Evolutionary conservation across 2,113 vertebrate genomes (phyloP), one percentile per base, ranked within the genome.

Genomic region (Atrichornis clamosus): DNA sequence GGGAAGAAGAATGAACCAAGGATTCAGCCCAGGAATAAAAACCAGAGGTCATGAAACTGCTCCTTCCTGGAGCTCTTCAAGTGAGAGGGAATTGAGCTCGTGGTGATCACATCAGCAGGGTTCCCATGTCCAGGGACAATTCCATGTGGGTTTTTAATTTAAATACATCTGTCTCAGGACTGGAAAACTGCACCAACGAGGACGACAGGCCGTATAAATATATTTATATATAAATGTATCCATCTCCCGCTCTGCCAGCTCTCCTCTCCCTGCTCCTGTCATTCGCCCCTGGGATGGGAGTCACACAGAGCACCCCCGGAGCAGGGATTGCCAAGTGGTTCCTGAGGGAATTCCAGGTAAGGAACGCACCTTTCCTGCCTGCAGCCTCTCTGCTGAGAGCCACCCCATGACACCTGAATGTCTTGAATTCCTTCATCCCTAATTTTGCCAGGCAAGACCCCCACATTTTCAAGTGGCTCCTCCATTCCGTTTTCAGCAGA

Each of bases 251-350:
- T 70, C 81, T 49, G 27, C 14, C 39, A 26, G 4, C 19, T 9
- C 30, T 41, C 75, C 41, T 70, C 52, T 76, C 27, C 69, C 39
- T 23, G 33, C n/a, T 32, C 42, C 32, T 39, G 7, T 16, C 15
- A n/a, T 4, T 26, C 41, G 33, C 6, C 44, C 13, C 63, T 12
- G 27, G 3, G 6, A 53, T 5, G 15, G 27, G 5, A 28, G 28
- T 46, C 30, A 5, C 3, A 3, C 7, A 8, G 26, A 1, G 3
- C 3, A 42, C 26, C 32, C 1, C 65, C 10, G 5, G 41, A 53
- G 53, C 46, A 79, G 33, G 42, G 63, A 46, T 11, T 6, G 19
- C 39, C 37, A 13, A 33, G 19, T 2, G 28, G 26, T 20, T 47
- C 42, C 27, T 19, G 37, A 73, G 41, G 33, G 22, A n/a, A 28